These are phyloP conservation scores for Tiphia femorata DNA, from an alignment of 2,888 invertebrate genomes.

Conservation along the genomic window DNA sequence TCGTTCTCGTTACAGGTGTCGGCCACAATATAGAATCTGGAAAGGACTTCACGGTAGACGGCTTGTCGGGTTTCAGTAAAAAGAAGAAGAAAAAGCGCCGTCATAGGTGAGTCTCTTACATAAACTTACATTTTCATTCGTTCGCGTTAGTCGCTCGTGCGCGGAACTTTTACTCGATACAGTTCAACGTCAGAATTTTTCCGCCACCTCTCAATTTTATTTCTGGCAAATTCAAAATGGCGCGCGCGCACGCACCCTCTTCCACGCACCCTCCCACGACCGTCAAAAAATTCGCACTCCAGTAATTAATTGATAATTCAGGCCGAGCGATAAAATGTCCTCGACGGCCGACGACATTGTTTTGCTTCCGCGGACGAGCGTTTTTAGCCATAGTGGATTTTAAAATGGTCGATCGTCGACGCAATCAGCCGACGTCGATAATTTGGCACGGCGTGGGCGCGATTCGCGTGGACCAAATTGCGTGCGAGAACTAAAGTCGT, in stretches of 20 bases:
- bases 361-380: too few relatives aligned
- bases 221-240: not conserved
- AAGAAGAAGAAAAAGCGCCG: constrained; percentile 96
- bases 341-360: too few relatives aligned
- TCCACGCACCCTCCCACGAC: too few relatives aligned
- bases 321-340: too few relatives aligned
- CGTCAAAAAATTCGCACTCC: too few relatives aligned
- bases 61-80: constrained; percentile 84
- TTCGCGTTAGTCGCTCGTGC: not conserved
- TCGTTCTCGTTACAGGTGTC: constrained; percentile 72
- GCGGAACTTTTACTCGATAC: too few relatives aligned
- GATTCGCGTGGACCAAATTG: constrained; percentile 25
- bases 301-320: too few relatives aligned
- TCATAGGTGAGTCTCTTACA: constrained; percentile 80
- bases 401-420: constrained; percentile 19
- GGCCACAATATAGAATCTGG: constrained; percentile 79
- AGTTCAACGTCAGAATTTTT: not conserved
- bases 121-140: constrained; percentile 12
- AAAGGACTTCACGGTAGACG: constrained; percentile 88
- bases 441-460: constrained; percentile 29
- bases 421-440: constrained; percentile 29
- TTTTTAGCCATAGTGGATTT: too few relatives aligned
- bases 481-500: constrained; percentile 20
- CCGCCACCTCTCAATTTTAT: not conserved
- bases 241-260: too few relatives aligned